A percentile compares a stretch with the other conserved stretches of the same genome.
phyloP scores from a whole-genome alignment of 2,888 invertebrate genomes.

The Dimorphilus gyrociliatus region DNA sequence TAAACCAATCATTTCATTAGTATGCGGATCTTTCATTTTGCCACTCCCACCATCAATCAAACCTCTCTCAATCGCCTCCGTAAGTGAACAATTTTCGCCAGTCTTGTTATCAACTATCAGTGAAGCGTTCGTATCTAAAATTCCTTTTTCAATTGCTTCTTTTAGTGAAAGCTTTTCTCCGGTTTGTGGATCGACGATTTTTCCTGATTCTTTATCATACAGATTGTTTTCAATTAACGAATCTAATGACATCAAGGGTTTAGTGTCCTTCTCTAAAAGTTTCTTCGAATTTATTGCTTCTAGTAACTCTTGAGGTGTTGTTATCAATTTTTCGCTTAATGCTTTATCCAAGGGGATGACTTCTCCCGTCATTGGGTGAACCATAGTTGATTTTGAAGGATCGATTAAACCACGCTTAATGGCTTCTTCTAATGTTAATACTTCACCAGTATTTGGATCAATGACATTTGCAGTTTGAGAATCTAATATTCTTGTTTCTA shows the following conservation, averaged over 20 bases:
- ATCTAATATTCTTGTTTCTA: conserved; percentile 49
- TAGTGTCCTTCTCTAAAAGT: too few relatives aligned
- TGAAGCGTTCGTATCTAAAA: conserved; percentile 16
- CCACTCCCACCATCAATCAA: conserved; percentile 14
- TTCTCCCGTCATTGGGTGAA: conserved; percentile 11
- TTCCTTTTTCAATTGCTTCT: conserved; percentile 20
- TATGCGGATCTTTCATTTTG: conserved; percentile 9
- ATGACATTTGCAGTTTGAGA: conserved; percentile 44
- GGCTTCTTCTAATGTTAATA: conserved; percentile 66
- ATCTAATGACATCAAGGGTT: too few relatives aligned
- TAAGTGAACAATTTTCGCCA: conserved; percentile 14
- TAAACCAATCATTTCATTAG: conserved; percentile 50
- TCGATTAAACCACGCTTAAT: conserved; percentile 44
- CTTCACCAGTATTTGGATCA: conserved; percentile 59
- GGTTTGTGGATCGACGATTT: conserved; percentile 54
- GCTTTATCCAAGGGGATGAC: conserved; percentile 17
- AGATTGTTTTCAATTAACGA: conserved; percentile 67
- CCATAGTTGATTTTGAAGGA: conserved; percentile 32
- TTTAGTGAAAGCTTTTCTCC: conserved; percentile 13
- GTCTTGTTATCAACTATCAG: conserved; percentile 17
- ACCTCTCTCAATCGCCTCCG: conserved; percentile 17
- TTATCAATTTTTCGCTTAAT: conserved; percentile 48
- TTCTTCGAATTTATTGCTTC: too few relatives aligned
- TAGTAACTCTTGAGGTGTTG: too few relatives aligned
- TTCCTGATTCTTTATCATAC: conserved; percentile 61